phyloP scores from a whole-genome alignment of 2,888 invertebrate species.

The Spatulosminthurus flaviceps region DNA sequence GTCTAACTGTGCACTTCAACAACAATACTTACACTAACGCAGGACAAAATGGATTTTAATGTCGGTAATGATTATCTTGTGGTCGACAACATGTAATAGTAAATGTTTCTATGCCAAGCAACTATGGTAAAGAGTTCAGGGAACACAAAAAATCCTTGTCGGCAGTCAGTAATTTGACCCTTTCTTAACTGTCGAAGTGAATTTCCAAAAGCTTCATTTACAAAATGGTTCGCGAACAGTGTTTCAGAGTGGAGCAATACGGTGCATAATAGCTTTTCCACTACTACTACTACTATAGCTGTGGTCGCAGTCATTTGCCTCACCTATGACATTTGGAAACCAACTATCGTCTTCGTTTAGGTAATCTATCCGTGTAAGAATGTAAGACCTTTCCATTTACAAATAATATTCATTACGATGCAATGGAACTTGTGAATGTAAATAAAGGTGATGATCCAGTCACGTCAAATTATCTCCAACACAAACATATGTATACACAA shows the following conservation, averaged over 20 bases:
- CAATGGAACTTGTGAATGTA: slow-evolving; percentile 21
- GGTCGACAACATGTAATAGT: slow-evolving; percentile 3
- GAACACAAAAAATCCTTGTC: slow-evolving; percentile 3
- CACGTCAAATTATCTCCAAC: slow-evolving; percentile 27
- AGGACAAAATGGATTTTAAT: slow-evolving; percentile 5
- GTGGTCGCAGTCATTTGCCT: neutral
- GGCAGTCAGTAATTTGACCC: slow-evolving; percentile 31
- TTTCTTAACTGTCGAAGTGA: slow-evolving; percentile 28
- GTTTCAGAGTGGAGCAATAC: neutral
- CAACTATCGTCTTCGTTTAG: neutral
- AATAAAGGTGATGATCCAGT: slow-evolving; percentile 21
- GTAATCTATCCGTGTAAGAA: neutral
- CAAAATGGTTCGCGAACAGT: slow-evolving; percentile 6
- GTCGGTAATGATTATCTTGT: slow-evolving; percentile 13
- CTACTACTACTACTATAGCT: too few species aligned
- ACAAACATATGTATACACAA: neutral
- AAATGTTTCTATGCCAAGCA: slow-evolving; percentile 2
- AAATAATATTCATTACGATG: slow-evolving; percentile 18
- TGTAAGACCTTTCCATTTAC: slow-evolving; percentile 17
- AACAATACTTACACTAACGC: neutral
- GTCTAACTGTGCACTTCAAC: too few species aligned
- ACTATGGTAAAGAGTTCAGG: neutral
- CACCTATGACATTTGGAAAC: neutral
- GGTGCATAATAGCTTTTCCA: neutral
- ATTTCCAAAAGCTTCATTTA: slow-evolving; percentile 20